Evolutionary conservation across 2,888 invertebrate species (phyloP).

Genomic region (Lobophora halterata): DNA sequence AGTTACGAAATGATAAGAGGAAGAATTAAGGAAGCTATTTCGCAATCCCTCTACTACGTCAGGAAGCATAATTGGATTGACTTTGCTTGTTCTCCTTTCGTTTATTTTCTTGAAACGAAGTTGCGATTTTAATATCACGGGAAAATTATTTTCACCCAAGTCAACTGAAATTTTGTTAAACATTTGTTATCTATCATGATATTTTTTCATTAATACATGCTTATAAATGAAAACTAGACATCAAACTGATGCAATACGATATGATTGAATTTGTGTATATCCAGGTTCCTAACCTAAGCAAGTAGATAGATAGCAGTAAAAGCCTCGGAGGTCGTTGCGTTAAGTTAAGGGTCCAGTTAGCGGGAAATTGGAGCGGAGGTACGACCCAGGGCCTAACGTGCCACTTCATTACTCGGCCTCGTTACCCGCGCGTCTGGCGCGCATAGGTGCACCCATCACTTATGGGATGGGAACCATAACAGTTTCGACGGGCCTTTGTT

Average conservation of each 20-base stretch:
- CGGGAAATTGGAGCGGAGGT: slow-evolving; percentile 61
- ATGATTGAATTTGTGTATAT: no score
- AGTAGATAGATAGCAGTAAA: slow-evolving; percentile 47
- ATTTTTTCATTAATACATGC: slow-evolving; percentile 19
- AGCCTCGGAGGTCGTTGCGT: slow-evolving; percentile 52
- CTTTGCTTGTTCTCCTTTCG: slow-evolving; percentile 62
- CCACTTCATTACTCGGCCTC: slow-evolving; percentile 68
- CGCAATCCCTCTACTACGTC: slow-evolving; percentile 61
- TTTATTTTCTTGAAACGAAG: slow-evolving; percentile 62
- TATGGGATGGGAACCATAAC: slow-evolving; percentile 15
- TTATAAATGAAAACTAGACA: no score
- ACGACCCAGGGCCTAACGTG: slow-evolving; percentile 59
- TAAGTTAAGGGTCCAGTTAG: slow-evolving; percentile 65
- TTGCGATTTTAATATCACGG: slow-evolving; percentile 48
- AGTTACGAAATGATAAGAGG: slow-evolving; percentile 44
- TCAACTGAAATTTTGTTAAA: slow-evolving; percentile 7
- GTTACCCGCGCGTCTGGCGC: slow-evolving; percentile 50
- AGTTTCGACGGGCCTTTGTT: slow-evolving; percentile 9
- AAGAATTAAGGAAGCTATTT: slow-evolving; percentile 65
- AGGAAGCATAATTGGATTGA: slow-evolving; percentile 66
- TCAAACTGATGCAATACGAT: no score
- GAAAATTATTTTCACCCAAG: slow-evolving; percentile 38
- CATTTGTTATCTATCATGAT: slow-evolving; percentile 8
- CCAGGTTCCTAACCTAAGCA: no score
- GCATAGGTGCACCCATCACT: slow-evolving; percentile 36